A percentile compares a stretch with the other conserved stretches of the same genome.
Evolutionary conservation across 2,888 invertebrate genomes (phyloP).

Genomic region (Pollenia griseotomentosa): DNA sequence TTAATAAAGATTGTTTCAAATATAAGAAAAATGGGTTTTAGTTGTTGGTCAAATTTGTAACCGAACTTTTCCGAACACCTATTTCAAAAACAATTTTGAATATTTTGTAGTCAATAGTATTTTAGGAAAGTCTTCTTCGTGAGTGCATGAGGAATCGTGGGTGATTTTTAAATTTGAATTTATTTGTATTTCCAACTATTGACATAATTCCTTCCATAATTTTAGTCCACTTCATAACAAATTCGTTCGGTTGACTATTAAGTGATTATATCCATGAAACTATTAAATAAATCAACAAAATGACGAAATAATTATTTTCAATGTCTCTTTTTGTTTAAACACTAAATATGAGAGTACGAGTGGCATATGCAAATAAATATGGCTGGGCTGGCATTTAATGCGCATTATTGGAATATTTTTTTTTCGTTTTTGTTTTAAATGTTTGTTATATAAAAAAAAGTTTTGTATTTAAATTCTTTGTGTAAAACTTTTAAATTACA

Average conservation of each 20-base stretch:
- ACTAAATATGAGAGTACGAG: not conserved
- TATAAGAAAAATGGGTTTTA: too few species aligned
- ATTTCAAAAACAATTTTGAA: too few species aligned
- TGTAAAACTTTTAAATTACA: slow-evolving; percentile 41
- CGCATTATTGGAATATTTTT: slow-evolving; percentile 35
- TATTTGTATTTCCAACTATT: not conserved
- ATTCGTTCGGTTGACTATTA: not conserved
- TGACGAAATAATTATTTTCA: slow-evolving; percentile 27
- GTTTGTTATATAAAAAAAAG: slow-evolving; percentile 21
- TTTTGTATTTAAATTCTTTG: slow-evolving; percentile 45
- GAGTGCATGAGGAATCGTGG: too few species aligned
- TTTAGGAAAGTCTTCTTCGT: too few species aligned
- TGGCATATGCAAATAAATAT: slow-evolving; percentile 20
- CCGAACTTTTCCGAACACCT: too few species aligned
- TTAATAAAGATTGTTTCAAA: too few species aligned
- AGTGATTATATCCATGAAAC: not conserved
- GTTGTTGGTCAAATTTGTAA: too few species aligned
- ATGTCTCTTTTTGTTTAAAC: slow-evolving; percentile 30
- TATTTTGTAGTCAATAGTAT: too few species aligned
- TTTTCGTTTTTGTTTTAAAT: slow-evolving; percentile 3
- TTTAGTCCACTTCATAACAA: not conserved
- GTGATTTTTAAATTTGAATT: too few species aligned
- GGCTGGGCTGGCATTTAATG: slow-evolving; percentile 38
- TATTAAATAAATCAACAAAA: slow-evolving; percentile 33
- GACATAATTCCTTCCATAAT: not conserved